These are phyloP conservation scores for Malurus leucopterus DNA, from an alignment of 2,797 vertebrate genomes.

Conservation along the genomic window DNA sequence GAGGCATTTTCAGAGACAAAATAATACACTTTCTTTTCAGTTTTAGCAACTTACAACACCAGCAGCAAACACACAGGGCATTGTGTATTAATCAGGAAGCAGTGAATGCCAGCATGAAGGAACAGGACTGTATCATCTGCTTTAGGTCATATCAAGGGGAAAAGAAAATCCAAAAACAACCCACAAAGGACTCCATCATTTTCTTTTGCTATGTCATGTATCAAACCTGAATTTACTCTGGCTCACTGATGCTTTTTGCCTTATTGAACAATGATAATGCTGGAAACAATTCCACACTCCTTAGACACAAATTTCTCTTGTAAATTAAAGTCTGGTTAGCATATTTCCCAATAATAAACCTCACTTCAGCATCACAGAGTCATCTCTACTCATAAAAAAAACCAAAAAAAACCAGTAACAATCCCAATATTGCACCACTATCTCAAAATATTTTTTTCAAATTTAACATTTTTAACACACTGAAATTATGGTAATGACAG, in stretches of 20 bases:
- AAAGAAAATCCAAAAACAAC: not conserved
- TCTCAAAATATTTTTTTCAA: not conserved
- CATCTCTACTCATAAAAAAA: not conserved
- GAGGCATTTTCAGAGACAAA: not conserved
- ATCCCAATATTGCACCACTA: not conserved
- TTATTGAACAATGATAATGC: not conserved
- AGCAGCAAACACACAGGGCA: not conserved
- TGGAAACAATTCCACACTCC: not conserved
- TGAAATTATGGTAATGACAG: not conserved
- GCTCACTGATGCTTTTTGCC: not conserved
- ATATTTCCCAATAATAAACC: not conserved
- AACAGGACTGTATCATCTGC: not conserved
- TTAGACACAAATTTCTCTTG: not conserved
- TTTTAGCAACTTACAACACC: slow-evolving; percentile 21
- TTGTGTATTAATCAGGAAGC: not conserved
- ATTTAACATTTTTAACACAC: not conserved
- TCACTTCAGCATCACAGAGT: not conserved
- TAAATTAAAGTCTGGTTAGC: not conserved
- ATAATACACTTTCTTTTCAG: slow-evolving; percentile 51
- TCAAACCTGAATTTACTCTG: not conserved
- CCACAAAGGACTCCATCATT: not conserved
- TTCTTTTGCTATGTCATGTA: not conserved
- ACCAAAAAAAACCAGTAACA: not conserved
- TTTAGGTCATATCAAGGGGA: not conserved
- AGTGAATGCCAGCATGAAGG: not conserved